These are phyloP conservation scores for Atethmia centrago DNA, from an alignment of 2,888 invertebrate species.

Conservation along the genomic window DNA sequence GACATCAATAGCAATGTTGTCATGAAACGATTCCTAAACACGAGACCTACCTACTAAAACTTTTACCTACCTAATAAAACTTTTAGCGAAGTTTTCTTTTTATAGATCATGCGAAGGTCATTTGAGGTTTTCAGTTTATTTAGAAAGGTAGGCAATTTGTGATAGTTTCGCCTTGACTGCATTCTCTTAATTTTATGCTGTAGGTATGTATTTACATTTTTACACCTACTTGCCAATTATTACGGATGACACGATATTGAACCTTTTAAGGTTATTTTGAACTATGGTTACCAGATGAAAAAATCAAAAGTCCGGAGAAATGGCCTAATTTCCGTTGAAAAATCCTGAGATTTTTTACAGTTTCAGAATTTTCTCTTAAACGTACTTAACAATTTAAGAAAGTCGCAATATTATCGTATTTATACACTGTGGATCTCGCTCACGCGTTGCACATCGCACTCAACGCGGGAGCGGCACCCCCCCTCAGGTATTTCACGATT, in stretches of 20 bases:
- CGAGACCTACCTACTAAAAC: constrained; percentile 31
- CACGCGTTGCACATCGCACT: too few relatives aligned
- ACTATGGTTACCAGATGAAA: too few relatives aligned
- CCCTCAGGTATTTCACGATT: too few relatives aligned
- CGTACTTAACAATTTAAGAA: too few relatives aligned
- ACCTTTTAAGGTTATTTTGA: too few relatives aligned
- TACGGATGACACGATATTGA: constrained; percentile 25
- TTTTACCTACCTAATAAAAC: constrained; percentile 10
- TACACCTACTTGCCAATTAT: constrained; percentile 21
- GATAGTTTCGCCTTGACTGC: constrained; percentile 53
- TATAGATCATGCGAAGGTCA: constrained; percentile 43
- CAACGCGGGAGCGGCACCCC: too few relatives aligned
- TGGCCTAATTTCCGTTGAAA: too few relatives aligned
- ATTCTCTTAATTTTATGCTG: constrained; percentile 27
- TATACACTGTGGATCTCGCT: too few relatives aligned
- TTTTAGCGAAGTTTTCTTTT: constrained; percentile 48
- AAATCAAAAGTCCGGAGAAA: too few relatives aligned
- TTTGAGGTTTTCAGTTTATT: constrained; percentile 20
- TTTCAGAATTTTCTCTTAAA: too few relatives aligned
- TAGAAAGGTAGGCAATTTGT: constrained; percentile 21
- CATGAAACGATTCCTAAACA: constrained; percentile 51
- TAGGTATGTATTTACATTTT: constrained; percentile 13
- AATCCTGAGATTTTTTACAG: too few relatives aligned
- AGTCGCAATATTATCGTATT: too few relatives aligned
- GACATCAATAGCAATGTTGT: constrained; percentile 37